Conservation (phyloP, 2,888 invertebrate genomes). For the Drosophila tanythrix region DNA sequence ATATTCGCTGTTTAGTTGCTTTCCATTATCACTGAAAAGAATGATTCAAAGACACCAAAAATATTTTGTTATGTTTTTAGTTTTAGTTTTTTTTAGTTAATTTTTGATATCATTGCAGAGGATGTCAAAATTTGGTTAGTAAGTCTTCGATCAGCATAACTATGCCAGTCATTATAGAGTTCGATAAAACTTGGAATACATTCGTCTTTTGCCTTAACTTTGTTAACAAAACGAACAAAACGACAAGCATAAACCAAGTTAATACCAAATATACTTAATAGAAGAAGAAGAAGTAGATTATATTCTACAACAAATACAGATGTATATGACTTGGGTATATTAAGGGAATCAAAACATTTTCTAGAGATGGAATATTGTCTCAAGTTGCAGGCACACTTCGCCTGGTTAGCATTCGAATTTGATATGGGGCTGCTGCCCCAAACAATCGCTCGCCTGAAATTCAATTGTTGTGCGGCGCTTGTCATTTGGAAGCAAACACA, state of each 20-base stretch:
- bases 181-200: too few relatives aligned
- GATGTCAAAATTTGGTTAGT: neutral
- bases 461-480: conserved; percentile 6
- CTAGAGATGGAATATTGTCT: neutral
- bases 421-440: conserved; percentile 1
- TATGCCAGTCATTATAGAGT: neutral
- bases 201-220: too few relatives aligned
- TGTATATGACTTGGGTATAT: neutral
- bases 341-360: neutral
- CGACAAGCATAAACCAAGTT: too few relatives aligned
- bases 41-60: too few relatives aligned
- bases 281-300: neutral
- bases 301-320: neutral
- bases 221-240: too few relatives aligned
- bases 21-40: too few relatives aligned
- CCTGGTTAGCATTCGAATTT: neutral
- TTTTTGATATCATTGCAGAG: neutral
- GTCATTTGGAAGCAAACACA: conserved; percentile 4
- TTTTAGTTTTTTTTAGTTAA: too few relatives aligned
- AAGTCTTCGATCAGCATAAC: neutral
- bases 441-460: neutral
- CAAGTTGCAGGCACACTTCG: neutral
- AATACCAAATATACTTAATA: neutral
- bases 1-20: too few relatives aligned
- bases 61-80: too few relatives aligned